A percentile compares a stretch with the other conserved stretches of the same genome.
Conservation (phyloP, 2,113 vertebrate genomes). For the Azemiops feae region DNA sequence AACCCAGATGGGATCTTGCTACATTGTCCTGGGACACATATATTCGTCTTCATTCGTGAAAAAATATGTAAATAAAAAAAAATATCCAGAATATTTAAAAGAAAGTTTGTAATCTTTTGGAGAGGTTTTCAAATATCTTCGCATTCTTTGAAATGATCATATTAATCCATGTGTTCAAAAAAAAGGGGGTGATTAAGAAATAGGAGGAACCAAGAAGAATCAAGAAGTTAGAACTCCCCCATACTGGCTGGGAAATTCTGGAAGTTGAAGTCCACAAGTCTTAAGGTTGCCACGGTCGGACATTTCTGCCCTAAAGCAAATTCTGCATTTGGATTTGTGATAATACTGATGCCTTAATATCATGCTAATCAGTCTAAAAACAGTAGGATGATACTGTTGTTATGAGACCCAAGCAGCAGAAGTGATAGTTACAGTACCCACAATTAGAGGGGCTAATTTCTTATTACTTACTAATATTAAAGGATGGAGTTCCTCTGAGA, state of each 20-base stretch:
- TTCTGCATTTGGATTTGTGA: not conserved
- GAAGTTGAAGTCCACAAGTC: not conserved
- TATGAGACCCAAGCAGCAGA: not conserved
- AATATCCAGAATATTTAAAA: not conserved
- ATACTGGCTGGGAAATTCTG: not conserved
- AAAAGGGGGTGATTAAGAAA: not conserved
- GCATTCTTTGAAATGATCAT: not conserved
- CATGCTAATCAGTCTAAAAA: not conserved
- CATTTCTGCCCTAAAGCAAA: not conserved
- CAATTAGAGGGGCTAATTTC: not conserved
- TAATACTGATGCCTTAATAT: not conserved
- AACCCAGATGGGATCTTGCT: no score
- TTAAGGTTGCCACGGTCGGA: not conserved
- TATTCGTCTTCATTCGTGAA: not conserved
- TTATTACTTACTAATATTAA: not conserved
- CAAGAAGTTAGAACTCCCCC: not conserved
- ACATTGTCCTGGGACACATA: no score
- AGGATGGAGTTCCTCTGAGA: no score
- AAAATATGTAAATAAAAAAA: not conserved
- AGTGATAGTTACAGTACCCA: not conserved
- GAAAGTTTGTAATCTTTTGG: not conserved
- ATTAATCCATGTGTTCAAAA: not conserved
- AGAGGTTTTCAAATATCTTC: not conserved
- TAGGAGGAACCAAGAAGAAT: not conserved
- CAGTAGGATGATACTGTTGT: not conserved